These are phyloP conservation scores for Anthrax anthrax DNA, from an alignment of 2,888 invertebrate species.

Conservation along the genomic window DNA sequence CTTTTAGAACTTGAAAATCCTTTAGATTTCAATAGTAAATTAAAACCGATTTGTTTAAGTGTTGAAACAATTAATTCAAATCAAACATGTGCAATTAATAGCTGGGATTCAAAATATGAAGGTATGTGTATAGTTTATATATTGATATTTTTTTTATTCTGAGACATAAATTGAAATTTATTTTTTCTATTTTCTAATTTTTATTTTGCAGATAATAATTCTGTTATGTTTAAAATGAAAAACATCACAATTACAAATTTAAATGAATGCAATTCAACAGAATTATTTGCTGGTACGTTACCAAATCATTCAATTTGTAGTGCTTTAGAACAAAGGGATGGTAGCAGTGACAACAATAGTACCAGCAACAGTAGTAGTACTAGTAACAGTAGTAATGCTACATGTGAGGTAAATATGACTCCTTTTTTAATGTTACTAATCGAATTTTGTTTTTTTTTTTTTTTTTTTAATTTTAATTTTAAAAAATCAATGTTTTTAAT, in stretches of 20 bases:
- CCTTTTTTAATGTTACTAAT: too few relatives aligned
- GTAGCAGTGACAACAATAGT: too few relatives aligned
- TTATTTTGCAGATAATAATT: conserved; percentile 1
- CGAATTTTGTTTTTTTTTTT: too few relatives aligned
- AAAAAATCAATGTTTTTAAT: too few relatives aligned
- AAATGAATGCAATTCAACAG: conserved; percentile 44
- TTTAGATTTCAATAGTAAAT: conserved; percentile 37
- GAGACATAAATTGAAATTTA: neutral
- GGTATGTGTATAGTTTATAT: conserved; percentile 4
- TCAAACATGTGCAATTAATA: conserved; percentile 42
- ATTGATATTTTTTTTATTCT: neutral
- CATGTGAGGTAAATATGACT: conserved; percentile 42
- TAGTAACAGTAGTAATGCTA: too few relatives aligned
- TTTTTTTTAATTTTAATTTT: neutral
- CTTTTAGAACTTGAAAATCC: conserved; percentile 40
- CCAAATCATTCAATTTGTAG: conserved; percentile 44
- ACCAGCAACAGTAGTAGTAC: too few relatives aligned
- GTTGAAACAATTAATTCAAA: conserved; percentile 33
- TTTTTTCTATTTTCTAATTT: neutral
- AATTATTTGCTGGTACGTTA: conserved; percentile 44
- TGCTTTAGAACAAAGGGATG: conserved; percentile 32
- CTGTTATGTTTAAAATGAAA: conserved; percentile 5
- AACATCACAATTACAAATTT: conserved; percentile 34
- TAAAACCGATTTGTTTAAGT: conserved; percentile 44
- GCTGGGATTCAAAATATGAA: conserved; percentile 31